These are phyloP conservation scores for Pandemis heparana DNA, from an alignment of 2,888 invertebrate species.

Conservation along the genomic window DNA sequence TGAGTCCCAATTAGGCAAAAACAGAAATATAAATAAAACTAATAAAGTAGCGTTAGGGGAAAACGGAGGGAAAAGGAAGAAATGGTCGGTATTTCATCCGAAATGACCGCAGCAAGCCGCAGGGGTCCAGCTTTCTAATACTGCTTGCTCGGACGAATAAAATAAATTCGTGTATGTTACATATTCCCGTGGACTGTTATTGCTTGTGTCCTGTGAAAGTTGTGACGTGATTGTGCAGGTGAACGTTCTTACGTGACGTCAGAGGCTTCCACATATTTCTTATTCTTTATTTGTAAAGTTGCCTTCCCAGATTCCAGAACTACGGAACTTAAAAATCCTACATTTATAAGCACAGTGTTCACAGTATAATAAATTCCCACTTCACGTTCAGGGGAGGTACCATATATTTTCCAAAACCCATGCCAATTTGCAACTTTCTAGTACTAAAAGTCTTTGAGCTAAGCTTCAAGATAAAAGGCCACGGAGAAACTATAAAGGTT, in stretches of 20 bases:
- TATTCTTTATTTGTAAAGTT: not conserved
- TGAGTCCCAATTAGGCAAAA: slow-evolving; percentile 10
- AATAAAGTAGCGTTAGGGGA: slow-evolving; percentile 15
- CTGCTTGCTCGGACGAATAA: slow-evolving; percentile 14
- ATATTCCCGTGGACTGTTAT: slow-evolving; percentile 13
- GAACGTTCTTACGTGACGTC: not conserved
- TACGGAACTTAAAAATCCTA: not conserved
- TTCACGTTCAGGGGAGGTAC: no score
- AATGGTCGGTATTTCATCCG: slow-evolving; percentile 21
- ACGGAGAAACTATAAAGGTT: no score
- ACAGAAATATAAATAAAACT: slow-evolving; percentile 19
- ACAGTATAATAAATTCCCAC: no score
- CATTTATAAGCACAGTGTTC: no score
- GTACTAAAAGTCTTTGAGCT: no score
- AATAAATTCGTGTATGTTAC: slow-evolving; percentile 15
- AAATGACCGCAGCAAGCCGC: slow-evolving; percentile 12
- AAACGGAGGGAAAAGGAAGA: slow-evolving; percentile 14
- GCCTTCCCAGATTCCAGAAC: not conserved
- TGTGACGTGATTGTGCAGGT: slow-evolving; percentile 14
- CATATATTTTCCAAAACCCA: no score
- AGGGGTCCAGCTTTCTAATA: slow-evolving; percentile 14
- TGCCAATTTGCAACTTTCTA: no score
- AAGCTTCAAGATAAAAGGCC: no score
- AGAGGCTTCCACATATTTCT: not conserved
- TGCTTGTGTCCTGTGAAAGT: slow-evolving; percentile 3